A percentile compares a stretch with the other conserved stretches of the same genome.
phyloP scores from a whole-genome alignment of 2,113 vertebrate genomes.

The Heterocephalus glaber region DNA sequence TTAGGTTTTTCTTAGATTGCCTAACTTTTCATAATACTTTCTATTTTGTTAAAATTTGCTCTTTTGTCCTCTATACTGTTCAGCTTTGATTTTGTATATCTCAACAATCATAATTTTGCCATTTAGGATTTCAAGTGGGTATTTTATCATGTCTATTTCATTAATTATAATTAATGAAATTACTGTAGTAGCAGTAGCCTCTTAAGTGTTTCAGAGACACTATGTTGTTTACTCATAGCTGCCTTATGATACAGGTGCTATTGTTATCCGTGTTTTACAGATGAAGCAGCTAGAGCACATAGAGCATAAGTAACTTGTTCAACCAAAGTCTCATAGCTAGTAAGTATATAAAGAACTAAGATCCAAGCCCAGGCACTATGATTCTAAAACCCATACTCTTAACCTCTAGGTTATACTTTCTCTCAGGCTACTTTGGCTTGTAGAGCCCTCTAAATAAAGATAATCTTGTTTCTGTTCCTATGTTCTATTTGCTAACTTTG shows the following conservation, averaged over 20 bases:
- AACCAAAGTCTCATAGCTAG: neutral
- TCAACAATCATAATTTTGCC: conserved; percentile 9
- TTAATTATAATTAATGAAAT: too few species aligned
- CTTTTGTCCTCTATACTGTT: neutral
- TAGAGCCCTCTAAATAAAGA: neutral
- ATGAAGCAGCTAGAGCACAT: neutral
- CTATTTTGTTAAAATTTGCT: neutral
- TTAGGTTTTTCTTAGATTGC: neutral
- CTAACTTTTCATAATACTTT: conserved; percentile 22
- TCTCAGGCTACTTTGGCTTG: neutral
- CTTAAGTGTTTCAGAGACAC: neutral
- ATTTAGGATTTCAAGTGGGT: neutral
- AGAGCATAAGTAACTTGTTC: neutral
- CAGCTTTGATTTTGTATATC: conserved; percentile 32
- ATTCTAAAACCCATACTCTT: neutral
- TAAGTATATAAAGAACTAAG: neutral
- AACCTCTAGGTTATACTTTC: neutral
- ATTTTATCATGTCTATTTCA: conserved; percentile 10
- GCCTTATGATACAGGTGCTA: neutral
- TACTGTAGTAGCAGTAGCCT: neutral
- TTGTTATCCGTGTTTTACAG: neutral
- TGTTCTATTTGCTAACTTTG: conserved; percentile 1
- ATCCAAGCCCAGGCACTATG: neutral
- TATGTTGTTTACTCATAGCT: neutral
- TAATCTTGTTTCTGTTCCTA: neutral